Percentiles rank a stretch among this genome's conserved stretches.
Evolutionary conservation across 2,113 vertebrate species (phyloP).

Genomic region (Hippocampus mohnikei): DNA sequence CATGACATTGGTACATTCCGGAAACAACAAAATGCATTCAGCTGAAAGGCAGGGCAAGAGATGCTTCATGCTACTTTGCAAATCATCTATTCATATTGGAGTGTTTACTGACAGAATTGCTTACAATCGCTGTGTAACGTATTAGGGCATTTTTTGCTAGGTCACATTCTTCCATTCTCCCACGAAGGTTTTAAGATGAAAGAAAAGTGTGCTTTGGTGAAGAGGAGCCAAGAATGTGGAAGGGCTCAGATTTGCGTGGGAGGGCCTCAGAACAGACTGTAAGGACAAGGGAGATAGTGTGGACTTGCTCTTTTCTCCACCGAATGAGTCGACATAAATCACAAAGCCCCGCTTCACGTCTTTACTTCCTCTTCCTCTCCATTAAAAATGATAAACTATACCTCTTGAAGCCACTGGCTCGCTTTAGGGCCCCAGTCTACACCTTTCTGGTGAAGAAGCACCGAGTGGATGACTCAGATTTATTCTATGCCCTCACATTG

Average conservation of each 20-base stretch:
- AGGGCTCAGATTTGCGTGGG: background rate
- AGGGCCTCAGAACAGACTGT: slow-evolving; percentile 40
- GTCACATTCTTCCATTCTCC: slow-evolving; percentile 19
- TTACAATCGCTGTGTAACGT: background rate
- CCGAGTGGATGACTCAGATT: slow-evolving; percentile 53
- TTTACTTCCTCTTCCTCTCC: slow-evolving; percentile 69
- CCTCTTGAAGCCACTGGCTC: slow-evolving; percentile 63
- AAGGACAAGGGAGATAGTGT: slow-evolving; percentile 53
- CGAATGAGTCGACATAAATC: slow-evolving; percentile 57
- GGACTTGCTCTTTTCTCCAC: slow-evolving; percentile 49
- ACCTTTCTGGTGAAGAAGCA: slow-evolving; percentile 60
- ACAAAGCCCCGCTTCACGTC: slow-evolving; percentile 52
- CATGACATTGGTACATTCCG: slow-evolving; percentile 83
- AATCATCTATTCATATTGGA: slow-evolving; percentile 2
- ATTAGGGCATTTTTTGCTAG: slow-evolving; percentile 12
- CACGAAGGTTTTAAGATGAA: slow-evolving; percentile 5
- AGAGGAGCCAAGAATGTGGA: slow-evolving; percentile 22
- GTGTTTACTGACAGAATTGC: slow-evolving; percentile 1
- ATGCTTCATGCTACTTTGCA: slow-evolving; percentile 10
- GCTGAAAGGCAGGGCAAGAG: slow-evolving; percentile 45
- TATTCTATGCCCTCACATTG: slow-evolving; percentile 60
- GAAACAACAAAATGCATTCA: slow-evolving; percentile 65
- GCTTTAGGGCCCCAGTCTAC: slow-evolving; percentile 65
- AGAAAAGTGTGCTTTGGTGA: slow-evolving; percentile 22
- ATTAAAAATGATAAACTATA: slow-evolving; percentile 76